Base-by-base conservation (phyloP, 2,888 invertebrate species). In the Keiferia lycopersicella region DNA sequence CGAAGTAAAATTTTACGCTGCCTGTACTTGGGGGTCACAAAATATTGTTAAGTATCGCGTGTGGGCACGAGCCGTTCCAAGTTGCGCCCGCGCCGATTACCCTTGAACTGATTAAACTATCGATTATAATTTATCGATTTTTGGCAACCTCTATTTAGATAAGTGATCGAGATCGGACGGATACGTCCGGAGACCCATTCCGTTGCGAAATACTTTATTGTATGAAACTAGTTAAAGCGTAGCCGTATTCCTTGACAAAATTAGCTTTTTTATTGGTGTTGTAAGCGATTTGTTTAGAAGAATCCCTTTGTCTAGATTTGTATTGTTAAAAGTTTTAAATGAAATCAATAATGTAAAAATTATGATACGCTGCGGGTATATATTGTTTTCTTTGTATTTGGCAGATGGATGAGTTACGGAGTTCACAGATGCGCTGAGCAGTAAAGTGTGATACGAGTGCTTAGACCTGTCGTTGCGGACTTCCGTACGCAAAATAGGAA, bases 91-190 rank as follows among this genome's bases (percentile, higher is more conserved):
- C 51, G 51, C 22, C 26, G 10, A 8, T 8, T 34, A 14, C 70
- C 84, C 83, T 81, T 85, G 84, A 80, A 79, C 81, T 77, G 75
- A 77, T 78, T 80, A 75, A 45, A 70, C 73, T 70, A 70, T 73
- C 71, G 72, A 73, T 73, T 71, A 81, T 80, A 78, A 76, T 78
- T 79, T 79, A 82, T 83, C 74, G 81, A 76, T 81, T 82, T 84
- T 82, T 74, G 77, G 79, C 75, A 75, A 78, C 75, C 67, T 74
- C 76, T 73, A 81, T 81, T 82, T 71, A 80, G 78, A 81, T 82
- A 73, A 73, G 76, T 82, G 70, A 76, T 76, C 75, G 70, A 75
- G 79, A 80, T 80, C 75, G 76, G 68, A 26, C 63, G 60, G 26
- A 63, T 59, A 61, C 41, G 34, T 48, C 61, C 20, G 60, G 50